A percentile compares a stretch with the other conserved stretches of the same genome.
phyloP scores from a whole-genome alignment of 2,888 invertebrate genomes.

The Tachina grossa region DNA sequence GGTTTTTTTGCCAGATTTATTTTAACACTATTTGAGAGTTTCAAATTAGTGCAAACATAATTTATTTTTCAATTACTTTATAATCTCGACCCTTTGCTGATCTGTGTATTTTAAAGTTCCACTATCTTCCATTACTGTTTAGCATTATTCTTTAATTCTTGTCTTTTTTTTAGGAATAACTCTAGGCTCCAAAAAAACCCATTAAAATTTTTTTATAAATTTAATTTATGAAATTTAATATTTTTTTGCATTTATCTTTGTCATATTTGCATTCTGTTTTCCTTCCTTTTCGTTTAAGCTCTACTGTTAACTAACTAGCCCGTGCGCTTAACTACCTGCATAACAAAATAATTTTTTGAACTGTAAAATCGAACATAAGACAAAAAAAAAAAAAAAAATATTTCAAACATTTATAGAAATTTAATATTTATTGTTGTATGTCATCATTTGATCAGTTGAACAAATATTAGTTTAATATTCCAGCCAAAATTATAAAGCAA shows the following conservation, averaged over 20 bases:
- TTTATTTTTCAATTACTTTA: no score
- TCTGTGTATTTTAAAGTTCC: no score
- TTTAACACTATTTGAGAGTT: no score
- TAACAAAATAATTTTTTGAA: constrained; percentile 23
- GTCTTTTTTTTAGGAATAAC: no score
- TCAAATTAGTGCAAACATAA: no score
- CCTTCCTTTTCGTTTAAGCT: constrained; percentile 2
- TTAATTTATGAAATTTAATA: constrained; percentile 46
- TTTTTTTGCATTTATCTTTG: constrained; percentile 8
- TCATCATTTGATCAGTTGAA: constrained; percentile 39
- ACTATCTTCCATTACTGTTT: no score
- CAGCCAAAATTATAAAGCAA: constrained; percentile 22
- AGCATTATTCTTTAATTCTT: no score
- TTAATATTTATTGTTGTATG: constrained; percentile 61
- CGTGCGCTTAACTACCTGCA: constrained; percentile 7
- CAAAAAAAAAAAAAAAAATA: background rate
- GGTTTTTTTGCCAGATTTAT: no score
- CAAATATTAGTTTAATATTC: constrained; percentile 55
- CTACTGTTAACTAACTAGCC: background rate
- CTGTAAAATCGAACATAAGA: background rate
- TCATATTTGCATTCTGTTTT: background rate
- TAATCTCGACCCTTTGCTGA: fast-evolving
- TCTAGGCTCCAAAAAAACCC: no score
- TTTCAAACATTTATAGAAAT: constrained; percentile 43
- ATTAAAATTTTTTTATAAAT: background rate